These are phyloP conservation scores for Arremon brunneinucha DNA, from an alignment of 2,797 vertebrate genomes.

Conservation along the genomic window DNA sequence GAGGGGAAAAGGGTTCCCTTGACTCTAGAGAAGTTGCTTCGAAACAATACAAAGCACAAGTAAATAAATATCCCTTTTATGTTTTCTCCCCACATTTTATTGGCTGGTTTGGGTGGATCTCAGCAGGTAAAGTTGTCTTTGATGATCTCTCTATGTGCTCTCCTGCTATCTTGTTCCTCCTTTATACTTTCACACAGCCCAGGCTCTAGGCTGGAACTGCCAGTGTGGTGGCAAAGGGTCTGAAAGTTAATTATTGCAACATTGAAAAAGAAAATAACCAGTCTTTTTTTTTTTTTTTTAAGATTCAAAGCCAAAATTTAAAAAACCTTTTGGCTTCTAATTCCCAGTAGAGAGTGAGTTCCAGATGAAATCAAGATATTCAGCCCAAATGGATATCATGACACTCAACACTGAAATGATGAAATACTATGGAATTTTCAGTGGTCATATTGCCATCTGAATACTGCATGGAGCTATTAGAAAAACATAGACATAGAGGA, in stretches of 20 bases:
- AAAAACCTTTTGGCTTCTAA: neutral
- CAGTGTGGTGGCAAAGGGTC: neutral
- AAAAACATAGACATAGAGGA: neutral
- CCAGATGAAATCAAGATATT: neutral
- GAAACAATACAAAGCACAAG: neutral
- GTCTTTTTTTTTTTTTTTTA: neutral
- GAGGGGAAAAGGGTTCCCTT: rapidly evolving
- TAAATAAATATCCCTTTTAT: neutral
- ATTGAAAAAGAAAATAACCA: neutral
- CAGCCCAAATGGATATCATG: rapidly evolving
- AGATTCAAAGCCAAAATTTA: neutral
- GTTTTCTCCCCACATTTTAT: neutral
- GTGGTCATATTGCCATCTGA: neutral
- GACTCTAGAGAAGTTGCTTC: neutral
- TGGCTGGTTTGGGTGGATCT: neutral
- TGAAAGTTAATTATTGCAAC: neutral
- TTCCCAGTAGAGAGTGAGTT: neutral
- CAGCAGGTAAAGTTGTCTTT: neutral
- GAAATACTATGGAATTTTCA: neutral
- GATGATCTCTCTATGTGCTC: neutral
- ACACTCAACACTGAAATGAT: neutral
- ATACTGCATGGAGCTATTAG: neutral
- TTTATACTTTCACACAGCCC: neutral
- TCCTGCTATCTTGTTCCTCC: neutral
- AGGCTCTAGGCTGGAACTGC: neutral